Percentiles rank a stretch among this genome's conserved stretches.
Evolutionary conservation across 2,797 vertebrate species (phyloP).

Genomic region (Lophius americanus): DNA sequence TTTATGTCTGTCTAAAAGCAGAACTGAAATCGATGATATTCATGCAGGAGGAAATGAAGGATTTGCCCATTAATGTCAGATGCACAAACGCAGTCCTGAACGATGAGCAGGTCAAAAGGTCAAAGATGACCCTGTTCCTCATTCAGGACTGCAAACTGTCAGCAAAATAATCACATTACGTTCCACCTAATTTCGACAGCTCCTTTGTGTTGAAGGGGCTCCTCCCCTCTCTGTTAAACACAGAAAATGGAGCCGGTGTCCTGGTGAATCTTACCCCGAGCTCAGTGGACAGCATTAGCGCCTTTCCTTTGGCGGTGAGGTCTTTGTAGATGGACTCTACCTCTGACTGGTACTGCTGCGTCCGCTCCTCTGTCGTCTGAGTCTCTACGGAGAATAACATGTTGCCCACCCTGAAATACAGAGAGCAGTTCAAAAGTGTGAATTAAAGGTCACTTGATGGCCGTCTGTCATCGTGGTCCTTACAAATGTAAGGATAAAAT

Average conservation of each 20-base stretch:
- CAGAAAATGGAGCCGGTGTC: too few species aligned
- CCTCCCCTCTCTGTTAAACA: too few species aligned
- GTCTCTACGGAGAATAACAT: slow-evolving; percentile 97
- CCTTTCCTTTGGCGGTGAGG: slow-evolving; percentile 93
- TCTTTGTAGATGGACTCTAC: slow-evolving; percentile 97
- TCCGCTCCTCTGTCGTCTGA: slow-evolving; percentile 95
- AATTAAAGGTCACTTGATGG: background rate
- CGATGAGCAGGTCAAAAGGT: too few species aligned
- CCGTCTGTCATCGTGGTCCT: background rate
- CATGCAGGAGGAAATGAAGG: too few species aligned
- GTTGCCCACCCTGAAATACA: slow-evolving; percentile 88
- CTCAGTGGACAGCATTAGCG: slow-evolving; percentile 91
- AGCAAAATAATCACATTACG: too few species aligned
- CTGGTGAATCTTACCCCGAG: slow-evolving; percentile 82
- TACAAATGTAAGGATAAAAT: background rate
- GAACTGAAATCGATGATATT: too few species aligned
- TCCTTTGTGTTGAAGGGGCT: too few species aligned
- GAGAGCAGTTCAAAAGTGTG: background rate
- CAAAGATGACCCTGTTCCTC: too few species aligned
- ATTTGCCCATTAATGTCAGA: too few species aligned
- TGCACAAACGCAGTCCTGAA: too few species aligned
- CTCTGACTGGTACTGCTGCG: slow-evolving; percentile 95
- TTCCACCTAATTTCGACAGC: too few species aligned
- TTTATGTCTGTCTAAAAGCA: background rate
- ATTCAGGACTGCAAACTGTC: too few species aligned